A percentile compares a stretch with the other conserved stretches of the same genome.
Evolutionary conservation across 2,888 invertebrate genomes (phyloP).

Genomic region (Eucriotettix oculatus): DNA sequence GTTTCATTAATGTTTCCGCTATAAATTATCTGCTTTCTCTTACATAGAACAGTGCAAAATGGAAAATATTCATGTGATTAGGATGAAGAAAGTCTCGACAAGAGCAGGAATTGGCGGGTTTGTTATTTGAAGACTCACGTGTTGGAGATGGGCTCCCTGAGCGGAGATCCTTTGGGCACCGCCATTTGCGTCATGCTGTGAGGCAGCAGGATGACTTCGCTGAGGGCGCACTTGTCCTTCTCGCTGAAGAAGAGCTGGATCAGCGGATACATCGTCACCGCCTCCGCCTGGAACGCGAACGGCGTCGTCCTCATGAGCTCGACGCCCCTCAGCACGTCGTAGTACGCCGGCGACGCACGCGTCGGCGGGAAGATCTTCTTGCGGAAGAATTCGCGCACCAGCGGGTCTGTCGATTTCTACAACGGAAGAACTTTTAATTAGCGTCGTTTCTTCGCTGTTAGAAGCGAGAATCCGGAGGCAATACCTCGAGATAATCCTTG

Average conservation of each 20-base stretch:
- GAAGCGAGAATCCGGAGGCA: background rate
- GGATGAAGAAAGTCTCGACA: too few relatives aligned
- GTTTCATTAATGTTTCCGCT: too few relatives aligned
- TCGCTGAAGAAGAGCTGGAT: conserved; percentile 5
- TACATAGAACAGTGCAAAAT: too few relatives aligned
- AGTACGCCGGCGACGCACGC: background rate
- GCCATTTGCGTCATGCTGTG: background rate
- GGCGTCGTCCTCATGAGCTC: conserved; percentile 5
- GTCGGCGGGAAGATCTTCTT: conserved; percentile 6
- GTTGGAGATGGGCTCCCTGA: background rate
- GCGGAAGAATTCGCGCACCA: conserved; percentile 27
- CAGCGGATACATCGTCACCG: conserved; percentile 5
- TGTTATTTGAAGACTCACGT: background rate
- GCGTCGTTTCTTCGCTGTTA: background rate
- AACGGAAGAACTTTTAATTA: background rate
- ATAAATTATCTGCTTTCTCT: too few relatives aligned
- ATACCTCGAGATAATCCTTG: background rate
- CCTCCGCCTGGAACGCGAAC: conserved; percentile 10
- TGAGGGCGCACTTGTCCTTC: conserved; percentile 6
- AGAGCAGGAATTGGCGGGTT: too few relatives aligned
- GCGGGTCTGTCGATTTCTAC: conserved; percentile 49
- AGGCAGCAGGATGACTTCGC: conserved; percentile 1
- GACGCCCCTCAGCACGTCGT: conserved; percentile 4
- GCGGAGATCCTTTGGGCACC: background rate
- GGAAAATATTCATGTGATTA: too few relatives aligned